Percentiles rank a stretch among this genome's conserved stretches.
phyloP scores from a whole-genome alignment of 2,113 vertebrate species.

The Rhadina sibilatrix region DNA sequence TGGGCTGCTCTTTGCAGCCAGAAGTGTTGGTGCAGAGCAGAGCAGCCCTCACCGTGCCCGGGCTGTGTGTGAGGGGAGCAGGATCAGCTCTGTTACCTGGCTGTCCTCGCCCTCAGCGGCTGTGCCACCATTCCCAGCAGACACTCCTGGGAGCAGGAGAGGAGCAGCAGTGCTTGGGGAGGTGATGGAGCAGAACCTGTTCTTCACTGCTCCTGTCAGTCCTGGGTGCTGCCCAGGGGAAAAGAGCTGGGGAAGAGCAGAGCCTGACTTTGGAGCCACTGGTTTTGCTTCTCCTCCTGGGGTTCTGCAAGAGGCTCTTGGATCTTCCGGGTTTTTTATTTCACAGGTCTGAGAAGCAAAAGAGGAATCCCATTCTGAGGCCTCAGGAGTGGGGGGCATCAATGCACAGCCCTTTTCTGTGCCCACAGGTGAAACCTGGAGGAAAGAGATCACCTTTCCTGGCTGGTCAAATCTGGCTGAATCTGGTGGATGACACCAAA shows the following conservation, averaged over 20 bases:
- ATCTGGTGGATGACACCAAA: fast-evolving
- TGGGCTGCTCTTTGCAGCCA: neutral
- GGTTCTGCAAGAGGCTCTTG: neutral
- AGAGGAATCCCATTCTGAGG: neutral
- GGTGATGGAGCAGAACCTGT: neutral
- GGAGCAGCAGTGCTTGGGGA: neutral
- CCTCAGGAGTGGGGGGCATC: neutral
- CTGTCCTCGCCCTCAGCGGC: neutral
- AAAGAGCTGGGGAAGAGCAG: neutral
- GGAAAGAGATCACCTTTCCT: fast-evolving
- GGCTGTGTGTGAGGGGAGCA: no score
- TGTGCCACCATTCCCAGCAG: neutral
- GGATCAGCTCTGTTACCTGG: fast-evolving
- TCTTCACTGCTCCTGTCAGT: neutral
- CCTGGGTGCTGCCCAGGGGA: neutral
- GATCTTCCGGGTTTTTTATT: neutral
- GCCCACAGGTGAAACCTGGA: fast-evolving
- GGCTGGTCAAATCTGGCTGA: fast-evolving
- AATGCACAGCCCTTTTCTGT: neutral
- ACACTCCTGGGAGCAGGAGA: neutral
- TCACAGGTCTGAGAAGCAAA: neutral
- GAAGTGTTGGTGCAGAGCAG: neutral
- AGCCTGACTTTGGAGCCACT: neutral
- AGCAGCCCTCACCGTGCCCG: fast-evolving
- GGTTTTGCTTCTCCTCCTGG: neutral